Percentiles rank a stretch among this genome's conserved stretches.
Conservation (phyloP, 2,888 invertebrate genomes). For the Metallyticus violacea region DNA sequence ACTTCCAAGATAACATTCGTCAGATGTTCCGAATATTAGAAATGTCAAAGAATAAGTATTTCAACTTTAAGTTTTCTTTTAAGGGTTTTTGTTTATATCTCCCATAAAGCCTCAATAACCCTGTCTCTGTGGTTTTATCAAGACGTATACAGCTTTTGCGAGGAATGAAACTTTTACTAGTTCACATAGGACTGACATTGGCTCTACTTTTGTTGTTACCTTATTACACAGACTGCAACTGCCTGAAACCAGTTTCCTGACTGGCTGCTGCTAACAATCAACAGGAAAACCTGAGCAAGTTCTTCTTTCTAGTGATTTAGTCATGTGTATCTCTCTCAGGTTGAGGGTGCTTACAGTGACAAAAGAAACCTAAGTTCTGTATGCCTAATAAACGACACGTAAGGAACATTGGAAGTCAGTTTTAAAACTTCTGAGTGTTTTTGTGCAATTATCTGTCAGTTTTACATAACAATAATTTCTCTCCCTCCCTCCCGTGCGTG, state of each 20-base stretch:
- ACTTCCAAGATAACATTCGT: neutral
- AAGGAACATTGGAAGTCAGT: neutral
- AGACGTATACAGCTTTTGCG: neutral
- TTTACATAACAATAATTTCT: too few relatives aligned
- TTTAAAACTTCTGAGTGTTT: neutral
- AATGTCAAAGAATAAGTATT: too few relatives aligned
- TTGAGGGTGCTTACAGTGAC: neutral
- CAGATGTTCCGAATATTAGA: too few relatives aligned
- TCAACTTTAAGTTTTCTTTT: too few relatives aligned
- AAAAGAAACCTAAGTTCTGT: neutral
- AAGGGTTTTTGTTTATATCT: too few relatives aligned
- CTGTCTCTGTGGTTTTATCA: neutral
- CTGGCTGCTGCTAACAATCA: neutral
- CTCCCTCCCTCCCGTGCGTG: too few relatives aligned
- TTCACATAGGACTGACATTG: neutral
- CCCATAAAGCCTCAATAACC: too few relatives aligned
- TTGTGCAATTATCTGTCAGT: too few relatives aligned
- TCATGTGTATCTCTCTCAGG: neutral
- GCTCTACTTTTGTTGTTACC: neutral
- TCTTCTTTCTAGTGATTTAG: neutral
- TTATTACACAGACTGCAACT: too few relatives aligned
- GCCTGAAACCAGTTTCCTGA: neutral
- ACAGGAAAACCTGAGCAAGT: neutral
- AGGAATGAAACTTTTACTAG: neutral
- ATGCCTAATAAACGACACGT: neutral